Evolutionary conservation across 2,888 invertebrate genomes (phyloP).

Genomic region (Drosophila parthenogenetica): DNA sequence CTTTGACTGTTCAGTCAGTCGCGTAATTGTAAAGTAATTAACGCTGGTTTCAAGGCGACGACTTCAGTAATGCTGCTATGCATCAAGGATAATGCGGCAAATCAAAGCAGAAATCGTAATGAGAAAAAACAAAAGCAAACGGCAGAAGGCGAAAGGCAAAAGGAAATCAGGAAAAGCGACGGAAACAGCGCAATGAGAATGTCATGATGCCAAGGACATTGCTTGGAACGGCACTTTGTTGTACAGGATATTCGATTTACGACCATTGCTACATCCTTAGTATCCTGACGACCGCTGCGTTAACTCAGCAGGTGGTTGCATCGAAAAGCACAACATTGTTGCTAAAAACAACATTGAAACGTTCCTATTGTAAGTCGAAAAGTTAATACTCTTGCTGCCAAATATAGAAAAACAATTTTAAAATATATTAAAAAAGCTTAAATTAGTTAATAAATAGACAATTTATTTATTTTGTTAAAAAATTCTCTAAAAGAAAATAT

Average conservation of each 20-base stretch:
- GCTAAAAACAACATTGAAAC: background rate
- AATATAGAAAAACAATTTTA: background rate
- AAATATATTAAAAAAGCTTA: too few relatives aligned
- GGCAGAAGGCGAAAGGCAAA: slow-evolving; percentile 9
- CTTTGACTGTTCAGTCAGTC: slow-evolving; percentile 35
- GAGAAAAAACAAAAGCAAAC: slow-evolving; percentile 9
- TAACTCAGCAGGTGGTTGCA: slow-evolving; percentile 43
- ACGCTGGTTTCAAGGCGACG: slow-evolving; percentile 36
- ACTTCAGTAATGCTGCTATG: slow-evolving; percentile 16
- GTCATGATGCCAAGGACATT: slow-evolving; percentile 51
- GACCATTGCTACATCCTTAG: slow-evolving; percentile 6
- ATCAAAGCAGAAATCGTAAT: slow-evolving; percentile 47
- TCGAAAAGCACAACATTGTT: slow-evolving; percentile 8
- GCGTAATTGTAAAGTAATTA: slow-evolving; percentile 57
- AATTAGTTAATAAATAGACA: too few relatives aligned
- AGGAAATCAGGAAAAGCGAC: slow-evolving; percentile 56
- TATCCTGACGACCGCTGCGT: background rate
- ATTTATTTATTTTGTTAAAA: too few relatives aligned
- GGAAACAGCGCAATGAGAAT: slow-evolving; percentile 14
- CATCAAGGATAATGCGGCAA: slow-evolving; percentile 57
- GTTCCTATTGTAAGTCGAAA: background rate
- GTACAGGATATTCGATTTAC: slow-evolving; percentile 50
- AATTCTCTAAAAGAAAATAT: too few relatives aligned
- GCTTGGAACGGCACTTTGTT: slow-evolving; percentile 34
- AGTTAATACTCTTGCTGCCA: background rate